Conservation (phyloP, 2,888 invertebrate genomes). For the Lycia hirtaria region DNA sequence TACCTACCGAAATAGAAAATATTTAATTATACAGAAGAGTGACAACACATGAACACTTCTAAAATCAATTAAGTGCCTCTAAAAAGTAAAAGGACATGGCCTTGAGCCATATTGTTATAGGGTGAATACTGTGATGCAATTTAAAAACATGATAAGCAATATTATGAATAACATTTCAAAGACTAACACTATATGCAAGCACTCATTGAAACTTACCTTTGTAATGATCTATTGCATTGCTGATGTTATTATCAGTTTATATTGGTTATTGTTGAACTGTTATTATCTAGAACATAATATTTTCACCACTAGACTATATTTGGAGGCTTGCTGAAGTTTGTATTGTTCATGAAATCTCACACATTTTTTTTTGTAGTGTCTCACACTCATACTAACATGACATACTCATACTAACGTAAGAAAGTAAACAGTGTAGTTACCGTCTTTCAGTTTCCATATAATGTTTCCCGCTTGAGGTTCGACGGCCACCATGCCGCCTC, state of each 20-base stretch:
- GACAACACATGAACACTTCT: too few species aligned
- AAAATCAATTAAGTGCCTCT: too few species aligned
- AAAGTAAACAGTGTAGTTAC: slow-evolving; percentile 71
- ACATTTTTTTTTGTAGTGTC: too few species aligned
- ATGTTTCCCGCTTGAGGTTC: slow-evolving; percentile 93
- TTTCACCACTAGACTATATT: background rate
- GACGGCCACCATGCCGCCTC: slow-evolving; percentile 96
- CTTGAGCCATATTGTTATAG: background rate
- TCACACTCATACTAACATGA: too few species aligned
- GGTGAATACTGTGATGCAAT: background rate
- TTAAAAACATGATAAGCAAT: background rate
- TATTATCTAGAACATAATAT: background rate
- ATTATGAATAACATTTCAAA: background rate
- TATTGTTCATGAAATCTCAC: too few species aligned
- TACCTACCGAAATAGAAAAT: too few species aligned
- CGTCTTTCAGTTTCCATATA: slow-evolving; percentile 96
- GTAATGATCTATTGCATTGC: background rate
- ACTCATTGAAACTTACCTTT: background rate
- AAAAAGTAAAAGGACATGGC: background rate
- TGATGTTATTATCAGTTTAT: background rate
- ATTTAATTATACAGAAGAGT: too few species aligned
- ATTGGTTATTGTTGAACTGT: background rate
- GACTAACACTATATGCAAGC: background rate
- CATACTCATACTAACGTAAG: background rate
- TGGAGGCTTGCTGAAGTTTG: too few species aligned